Conservation (phyloP, 1,140 invertebrate species). For the Drosophila ercepeae region DNA sequence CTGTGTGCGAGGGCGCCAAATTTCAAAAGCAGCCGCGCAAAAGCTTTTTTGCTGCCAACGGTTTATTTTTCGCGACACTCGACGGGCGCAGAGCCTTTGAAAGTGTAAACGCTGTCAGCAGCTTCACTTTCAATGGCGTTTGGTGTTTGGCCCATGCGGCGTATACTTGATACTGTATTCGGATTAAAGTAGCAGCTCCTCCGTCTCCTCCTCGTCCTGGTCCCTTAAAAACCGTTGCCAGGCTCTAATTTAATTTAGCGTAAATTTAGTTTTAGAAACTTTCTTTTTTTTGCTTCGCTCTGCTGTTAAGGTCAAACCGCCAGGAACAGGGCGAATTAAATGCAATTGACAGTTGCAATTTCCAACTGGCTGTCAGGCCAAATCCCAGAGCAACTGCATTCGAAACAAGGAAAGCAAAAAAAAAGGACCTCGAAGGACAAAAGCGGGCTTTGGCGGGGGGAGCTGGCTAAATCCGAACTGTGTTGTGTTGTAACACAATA, state of each 20-base stretch:
- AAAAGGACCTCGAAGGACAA: conserved; percentile 5
- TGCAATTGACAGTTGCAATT: conserved; percentile 82
- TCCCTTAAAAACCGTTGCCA: conserved; percentile 24
- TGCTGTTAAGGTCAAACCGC: conserved; percentile 64
- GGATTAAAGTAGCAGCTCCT: conserved; percentile 3
- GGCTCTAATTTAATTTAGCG: conserved; percentile 50
- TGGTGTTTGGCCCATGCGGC: conserved; percentile 19
- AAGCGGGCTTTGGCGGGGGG: conserved; percentile 11
- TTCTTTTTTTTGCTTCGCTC: conserved; percentile 3
- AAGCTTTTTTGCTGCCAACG: conserved; percentile 60
- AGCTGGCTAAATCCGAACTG: conserved; percentile 52
- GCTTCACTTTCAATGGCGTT: conserved; percentile 50
- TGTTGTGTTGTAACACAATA: conserved; percentile 74
- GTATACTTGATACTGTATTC: conserved; percentile 36
- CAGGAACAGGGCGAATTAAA: conserved; percentile 69
- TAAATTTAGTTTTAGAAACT: conserved; percentile 21
- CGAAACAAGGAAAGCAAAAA: conserved; percentile 24
- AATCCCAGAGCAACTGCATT: conserved; percentile 63
- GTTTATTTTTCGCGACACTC: conserved; percentile 72
- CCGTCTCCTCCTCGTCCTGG: not conserved
- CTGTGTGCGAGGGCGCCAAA: conserved; percentile 65
- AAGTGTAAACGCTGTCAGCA: conserved; percentile 64
- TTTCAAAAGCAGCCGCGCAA: conserved; percentile 72
- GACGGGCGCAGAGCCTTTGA: conserved; percentile 49
- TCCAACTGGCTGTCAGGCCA: conserved; percentile 74